Conservation (phyloP, 2,888 invertebrate species). For the Agrotis ipsilon region DNA sequence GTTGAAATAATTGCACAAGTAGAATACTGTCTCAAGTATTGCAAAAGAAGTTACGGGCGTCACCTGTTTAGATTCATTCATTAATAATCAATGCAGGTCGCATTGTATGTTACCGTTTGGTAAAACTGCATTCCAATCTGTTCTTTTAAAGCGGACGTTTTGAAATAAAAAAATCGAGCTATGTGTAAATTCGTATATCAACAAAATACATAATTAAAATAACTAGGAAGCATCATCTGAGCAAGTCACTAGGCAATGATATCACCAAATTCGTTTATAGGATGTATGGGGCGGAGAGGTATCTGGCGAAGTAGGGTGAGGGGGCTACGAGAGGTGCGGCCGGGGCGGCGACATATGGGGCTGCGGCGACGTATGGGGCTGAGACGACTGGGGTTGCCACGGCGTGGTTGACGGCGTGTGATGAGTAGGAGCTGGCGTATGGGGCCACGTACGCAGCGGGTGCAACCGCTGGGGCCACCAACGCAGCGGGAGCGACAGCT, state of each 20-base stretch:
- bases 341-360: slow-evolving; percentile 66
- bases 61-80: slow-evolving; percentile 9
- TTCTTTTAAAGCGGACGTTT: not conserved
- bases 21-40: not conserved
- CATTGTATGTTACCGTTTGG: slow-evolving; percentile 19
- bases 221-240: slow-evolving; percentile 74
- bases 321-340: slow-evolving; percentile 69
- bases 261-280: slow-evolving; percentile 86
- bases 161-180: slow-evolving; percentile 27
- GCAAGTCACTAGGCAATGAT: slow-evolving; percentile 89
- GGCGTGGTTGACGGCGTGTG: slow-evolving; percentile 94
- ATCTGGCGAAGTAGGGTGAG: slow-evolving; percentile 72
- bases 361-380: slow-evolving; percentile 76
- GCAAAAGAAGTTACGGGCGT: not conserved
- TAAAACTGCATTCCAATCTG: slow-evolving; percentile 15
- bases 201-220: slow-evolving; percentile 67
- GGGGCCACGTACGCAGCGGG: slow-evolving; percentile 93
- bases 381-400: slow-evolving; percentile 92
- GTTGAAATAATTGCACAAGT: not conserved
- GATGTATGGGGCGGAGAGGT: slow-evolving; percentile 81
- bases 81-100: slow-evolving; percentile 27
- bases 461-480: slow-evolving; percentile 92
- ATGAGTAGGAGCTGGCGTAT: slow-evolving; percentile 94
- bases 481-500: slow-evolving; percentile 87
- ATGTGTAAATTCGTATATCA: slow-evolving; percentile 54